A percentile compares a stretch with the other conserved stretches of the same genome.
Conservation (phyloP, 1,140 invertebrate genomes). For the Polyergus mexicanus region DNA sequence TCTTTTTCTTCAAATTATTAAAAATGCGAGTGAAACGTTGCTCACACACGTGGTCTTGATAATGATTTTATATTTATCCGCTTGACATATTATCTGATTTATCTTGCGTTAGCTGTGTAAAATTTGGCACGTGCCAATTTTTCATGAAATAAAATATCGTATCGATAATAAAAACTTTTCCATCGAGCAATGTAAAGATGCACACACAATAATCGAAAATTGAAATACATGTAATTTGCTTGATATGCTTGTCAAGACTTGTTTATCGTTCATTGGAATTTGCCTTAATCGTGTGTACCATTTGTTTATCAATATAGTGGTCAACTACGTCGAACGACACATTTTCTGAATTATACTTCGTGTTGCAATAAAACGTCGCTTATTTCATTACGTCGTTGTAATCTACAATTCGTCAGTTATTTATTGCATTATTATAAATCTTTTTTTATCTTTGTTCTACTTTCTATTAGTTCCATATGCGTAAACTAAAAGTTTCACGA, state of each 20-base stretch:
- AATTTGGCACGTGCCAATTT: not conserved
- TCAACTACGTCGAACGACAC: not conserved
- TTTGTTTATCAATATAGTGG: not conserved
- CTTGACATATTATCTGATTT: not conserved
- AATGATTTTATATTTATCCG: not conserved
- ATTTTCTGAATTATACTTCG: not conserved
- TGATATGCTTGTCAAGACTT: not conserved
- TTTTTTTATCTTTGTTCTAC: not conserved
- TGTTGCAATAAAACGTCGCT: not conserved
- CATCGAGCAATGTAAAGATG: not conserved
- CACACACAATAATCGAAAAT: not conserved
- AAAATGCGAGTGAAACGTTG: not conserved
- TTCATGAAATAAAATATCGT: not conserved
- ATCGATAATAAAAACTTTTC: not conserved
- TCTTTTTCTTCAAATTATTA: constrained; percentile 1
- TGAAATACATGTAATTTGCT: not conserved
- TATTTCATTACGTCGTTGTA: not conserved
- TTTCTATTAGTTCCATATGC: not conserved
- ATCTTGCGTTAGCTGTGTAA: no score
- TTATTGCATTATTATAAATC: not conserved
- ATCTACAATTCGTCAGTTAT: not conserved
- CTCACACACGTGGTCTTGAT: not conserved
- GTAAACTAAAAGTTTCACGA: no score
- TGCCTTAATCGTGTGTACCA: not conserved
- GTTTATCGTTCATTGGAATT: not conserved